These are phyloP conservation scores for Echiichthys vipera DNA, from an alignment of 2,797 vertebrate genomes.

Conservation along the genomic window DNA sequence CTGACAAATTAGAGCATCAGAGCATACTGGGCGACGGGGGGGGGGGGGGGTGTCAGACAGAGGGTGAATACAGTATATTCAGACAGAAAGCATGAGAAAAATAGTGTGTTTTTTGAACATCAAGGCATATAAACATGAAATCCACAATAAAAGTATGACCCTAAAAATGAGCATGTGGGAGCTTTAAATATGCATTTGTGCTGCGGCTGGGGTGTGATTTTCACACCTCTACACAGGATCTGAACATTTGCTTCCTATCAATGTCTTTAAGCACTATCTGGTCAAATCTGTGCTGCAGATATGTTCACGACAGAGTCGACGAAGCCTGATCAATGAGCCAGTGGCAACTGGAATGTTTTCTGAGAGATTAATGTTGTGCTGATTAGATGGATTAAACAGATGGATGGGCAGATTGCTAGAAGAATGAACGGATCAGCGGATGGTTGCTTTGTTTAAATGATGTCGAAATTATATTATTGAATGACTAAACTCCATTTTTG, in stretches of 20 bases:
- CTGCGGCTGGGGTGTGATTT: constrained; percentile 54
- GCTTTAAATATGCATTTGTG: neutral
- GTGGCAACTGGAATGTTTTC: constrained; percentile 17
- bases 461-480: constrained; percentile 15
- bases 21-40: too few species aligned
- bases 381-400: constrained; percentile 72
- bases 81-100: too few species aligned
- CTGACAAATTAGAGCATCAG: too few species aligned
- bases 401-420: constrained; percentile 78
- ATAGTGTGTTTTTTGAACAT: too few species aligned
- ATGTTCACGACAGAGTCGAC: constrained; percentile 22
- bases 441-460: constrained; percentile 50
- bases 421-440: constrained; percentile 66
- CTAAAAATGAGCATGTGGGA: too few species aligned
- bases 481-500: neutral
- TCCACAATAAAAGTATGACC: too few species aligned
- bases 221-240: constrained; percentile 62
- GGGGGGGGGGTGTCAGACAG: too few species aligned
- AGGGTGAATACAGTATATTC: too few species aligned
- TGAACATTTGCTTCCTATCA: constrained; percentile 57
- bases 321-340: constrained; percentile 41
- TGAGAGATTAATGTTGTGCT: constrained; percentile 25
- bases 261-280: constrained; percentile 1
- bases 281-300: constrained; percentile 61
- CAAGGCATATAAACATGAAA: too few species aligned